Conservation (phyloP, 2,797 vertebrate species). For the Rhynchotus rufescens region DNA sequence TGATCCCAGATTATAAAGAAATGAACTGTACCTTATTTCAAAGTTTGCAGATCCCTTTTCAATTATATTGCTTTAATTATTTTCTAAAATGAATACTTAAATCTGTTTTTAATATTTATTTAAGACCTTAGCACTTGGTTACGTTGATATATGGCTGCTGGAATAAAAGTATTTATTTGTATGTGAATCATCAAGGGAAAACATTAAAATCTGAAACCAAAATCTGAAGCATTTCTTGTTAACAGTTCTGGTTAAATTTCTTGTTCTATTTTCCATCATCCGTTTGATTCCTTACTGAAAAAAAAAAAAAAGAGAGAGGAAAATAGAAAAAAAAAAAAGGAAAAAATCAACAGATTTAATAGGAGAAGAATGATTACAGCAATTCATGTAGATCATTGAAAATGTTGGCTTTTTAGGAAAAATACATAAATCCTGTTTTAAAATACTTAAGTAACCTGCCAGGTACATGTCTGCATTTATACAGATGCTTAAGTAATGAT, state of each 20-base stretch:
- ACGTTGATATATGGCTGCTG: neutral
- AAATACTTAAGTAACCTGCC: neutral
- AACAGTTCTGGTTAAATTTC: neutral
- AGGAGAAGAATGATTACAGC: neutral
- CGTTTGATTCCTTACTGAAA: neutral
- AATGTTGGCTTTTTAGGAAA: neutral
- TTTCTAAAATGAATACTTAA: neutral
- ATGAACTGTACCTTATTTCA: neutral
- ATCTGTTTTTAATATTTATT: neutral
- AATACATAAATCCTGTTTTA: neutral
- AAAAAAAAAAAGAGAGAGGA: neutral
- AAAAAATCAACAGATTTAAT: neutral
- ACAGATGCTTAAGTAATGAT: neutral
- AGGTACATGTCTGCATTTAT: neutral
- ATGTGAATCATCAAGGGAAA: neutral
- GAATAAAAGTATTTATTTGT: conserved; percentile 18
- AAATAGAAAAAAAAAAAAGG: neutral
- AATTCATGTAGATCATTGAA: neutral
- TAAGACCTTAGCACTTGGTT: neutral
- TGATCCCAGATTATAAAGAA: neutral
- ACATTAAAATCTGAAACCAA: neutral
- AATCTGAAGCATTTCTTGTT: neutral
- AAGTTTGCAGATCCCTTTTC: neutral
- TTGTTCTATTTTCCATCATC: neutral
- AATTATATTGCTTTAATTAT: neutral